phyloP scores from a whole-genome alignment of 1,140 invertebrate genomes.

The Cylas formicarius region DNA sequence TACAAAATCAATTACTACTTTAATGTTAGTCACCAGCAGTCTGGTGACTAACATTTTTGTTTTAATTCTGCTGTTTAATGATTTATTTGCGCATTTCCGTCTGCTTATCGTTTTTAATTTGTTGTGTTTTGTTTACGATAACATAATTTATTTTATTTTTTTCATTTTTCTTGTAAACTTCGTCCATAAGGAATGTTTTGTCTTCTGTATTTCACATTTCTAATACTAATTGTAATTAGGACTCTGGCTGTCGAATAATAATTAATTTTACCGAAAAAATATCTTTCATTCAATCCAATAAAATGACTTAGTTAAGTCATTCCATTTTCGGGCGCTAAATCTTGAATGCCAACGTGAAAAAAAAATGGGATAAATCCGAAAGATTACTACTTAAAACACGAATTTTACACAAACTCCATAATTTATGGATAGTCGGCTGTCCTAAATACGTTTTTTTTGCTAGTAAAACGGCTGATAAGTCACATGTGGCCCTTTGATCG shows the following conservation, averaged over 20 bases:
- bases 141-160: too few species aligned
- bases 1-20: too few species aligned
- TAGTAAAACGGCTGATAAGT: conserved; percentile 21
- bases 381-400: conserved; percentile 1
- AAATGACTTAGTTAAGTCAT: conserved; percentile 2
- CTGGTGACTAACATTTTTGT: too few species aligned
- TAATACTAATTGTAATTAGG: too few species aligned
- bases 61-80: too few species aligned
- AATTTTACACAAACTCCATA: conserved; percentile 10
- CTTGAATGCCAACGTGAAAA: neutral
- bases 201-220: too few species aligned
- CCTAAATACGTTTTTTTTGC: conserved; percentile 16
- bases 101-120: too few species aligned
- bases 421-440: conserved; percentile 13
- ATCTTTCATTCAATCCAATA: neutral
- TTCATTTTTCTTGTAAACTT: too few species aligned
- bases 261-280: neutral
- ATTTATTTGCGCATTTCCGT: too few species aligned
- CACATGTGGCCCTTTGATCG: conserved; percentile 21
- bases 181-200: too few species aligned
- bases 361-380: neutral
- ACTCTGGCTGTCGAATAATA: neutral
- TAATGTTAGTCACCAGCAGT: too few species aligned
- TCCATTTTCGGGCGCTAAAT: neutral
- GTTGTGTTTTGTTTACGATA: too few species aligned